A percentile compares a stretch with the other conserved stretches of the same genome.
Evolutionary conservation across 30 jellyfish, hydroid and myxozoan species (phyloP).

Genomic region (Aurelia sp.): DNA sequence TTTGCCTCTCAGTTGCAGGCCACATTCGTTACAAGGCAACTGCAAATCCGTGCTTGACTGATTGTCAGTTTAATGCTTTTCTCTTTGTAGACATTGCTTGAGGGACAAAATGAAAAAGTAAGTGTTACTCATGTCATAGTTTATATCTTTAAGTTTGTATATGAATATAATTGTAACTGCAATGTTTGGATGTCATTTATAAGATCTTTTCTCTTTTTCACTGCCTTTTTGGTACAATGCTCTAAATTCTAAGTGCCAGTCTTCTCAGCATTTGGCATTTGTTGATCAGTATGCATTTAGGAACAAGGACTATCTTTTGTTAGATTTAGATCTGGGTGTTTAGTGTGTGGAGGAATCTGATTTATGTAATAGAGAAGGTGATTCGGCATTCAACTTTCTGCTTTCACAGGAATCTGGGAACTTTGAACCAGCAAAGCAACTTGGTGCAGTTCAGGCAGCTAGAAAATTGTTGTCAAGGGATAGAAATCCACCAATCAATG

Average conservation of each 20-base stretch:
- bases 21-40: too few relatives aligned
- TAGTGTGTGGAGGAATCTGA: too few relatives aligned
- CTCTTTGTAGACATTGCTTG: conserved; percentile 34
- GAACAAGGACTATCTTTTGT: too few relatives aligned
- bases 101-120: conserved; percentile 52
- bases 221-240: not conserved
- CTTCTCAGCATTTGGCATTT: not conserved
- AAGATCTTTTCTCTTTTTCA: not conserved
- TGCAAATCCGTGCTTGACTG: not conserved
- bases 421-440: conserved; percentile 82
- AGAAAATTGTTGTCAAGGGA: conserved; percentile 93
- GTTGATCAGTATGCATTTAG: too few relatives aligned
- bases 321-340: too few relatives aligned
- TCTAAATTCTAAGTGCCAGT: not conserved
- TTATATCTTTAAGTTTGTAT: not conserved
- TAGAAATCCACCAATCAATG: conserved; percentile 99
- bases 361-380: too few relatives aligned
- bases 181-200: not conserved
- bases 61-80: not conserved
- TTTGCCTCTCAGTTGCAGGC: too few relatives aligned
- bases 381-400: not conserved
- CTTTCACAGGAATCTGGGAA: conserved; percentile 12
- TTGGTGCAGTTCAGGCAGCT: conserved; percentile 99
- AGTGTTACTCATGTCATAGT: not conserved
- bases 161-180: not conserved